Base-by-base conservation (phyloP, 2,797 vertebrate genomes). In the Anolis apletophallus region DNA sequence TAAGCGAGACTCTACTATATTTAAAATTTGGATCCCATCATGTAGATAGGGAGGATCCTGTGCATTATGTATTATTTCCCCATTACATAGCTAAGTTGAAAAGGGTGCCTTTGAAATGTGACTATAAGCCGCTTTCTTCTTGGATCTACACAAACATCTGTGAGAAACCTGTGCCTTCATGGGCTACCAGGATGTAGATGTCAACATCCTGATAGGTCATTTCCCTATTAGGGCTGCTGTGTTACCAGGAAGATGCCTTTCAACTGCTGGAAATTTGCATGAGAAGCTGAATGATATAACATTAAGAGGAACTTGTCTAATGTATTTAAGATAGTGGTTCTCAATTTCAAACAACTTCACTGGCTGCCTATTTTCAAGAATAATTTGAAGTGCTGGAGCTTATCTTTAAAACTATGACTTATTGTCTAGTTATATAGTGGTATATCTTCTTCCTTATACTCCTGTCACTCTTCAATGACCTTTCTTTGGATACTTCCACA, bases 201-300 rank as follows among this genome's bases (percentile, higher is more conserved):
- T 32, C 81, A 1, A 0, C 46, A 46, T 46, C 46, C 46, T 46
- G 46, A 6, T 46, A 46, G 3, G 46, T 46, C 7, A 40, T 50
- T 69, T 36, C 36, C 29, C 23, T 46, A 64, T n/a, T 21, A 52
- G 78, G 57, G 34, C 83, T 85, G 50, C 73, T 86, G 61, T 77
- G 34, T 59, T 78, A 71, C 74, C 10, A 90, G 81, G 57, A 84
- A 46, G 29, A 50, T 32, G n/a, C 52, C 11, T 32, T 19, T 3
- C 29, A 34, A 85, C 84, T 85, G 17, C 3, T 1, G 67, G 1
- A 59, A 91, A 82, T 12, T 80, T 55, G 69, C 9, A 74, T 12
- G 85, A 72, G 78, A 92, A 88, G 50, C 36, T 90, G 64, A 86
- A 26, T 23, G 40, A 82, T 54, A 87, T 54, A 81, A 79, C 50